phyloP scores from a whole-genome alignment of 2,113 vertebrate genomes.

The Malurus alboscapulatus region DNA sequence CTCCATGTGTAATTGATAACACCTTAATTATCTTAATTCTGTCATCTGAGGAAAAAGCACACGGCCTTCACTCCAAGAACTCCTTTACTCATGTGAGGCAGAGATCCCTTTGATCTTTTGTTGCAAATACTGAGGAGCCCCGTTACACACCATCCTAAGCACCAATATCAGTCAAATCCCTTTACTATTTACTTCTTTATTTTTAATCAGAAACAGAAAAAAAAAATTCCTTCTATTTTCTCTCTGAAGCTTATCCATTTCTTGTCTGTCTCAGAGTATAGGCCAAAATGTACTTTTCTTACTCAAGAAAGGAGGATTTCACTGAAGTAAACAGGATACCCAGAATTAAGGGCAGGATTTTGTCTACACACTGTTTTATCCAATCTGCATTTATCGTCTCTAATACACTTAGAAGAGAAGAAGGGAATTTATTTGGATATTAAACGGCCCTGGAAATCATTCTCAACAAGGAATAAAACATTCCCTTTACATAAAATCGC shows the following conservation, averaged over 20 bases:
- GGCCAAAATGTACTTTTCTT: background rate
- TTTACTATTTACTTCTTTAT: constrained; percentile 51
- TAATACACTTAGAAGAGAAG: background rate
- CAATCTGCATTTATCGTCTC: background rate
- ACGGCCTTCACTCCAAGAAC: background rate
- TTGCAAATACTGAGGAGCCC: constrained; percentile 42
- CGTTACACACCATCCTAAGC: constrained; percentile 5
- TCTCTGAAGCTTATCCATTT: background rate
- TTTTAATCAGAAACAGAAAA: constrained; percentile 48
- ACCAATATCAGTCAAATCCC: background rate
- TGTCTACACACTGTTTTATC: constrained; percentile 9
- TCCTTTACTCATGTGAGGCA: constrained; percentile 14
- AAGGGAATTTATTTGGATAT: constrained; percentile 33
- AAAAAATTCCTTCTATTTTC: background rate
- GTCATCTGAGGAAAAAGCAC: constrained; percentile 26
- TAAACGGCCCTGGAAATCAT: constrained; percentile 28
- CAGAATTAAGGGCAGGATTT: constrained; percentile 41
- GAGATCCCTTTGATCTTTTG: constrained; percentile 53
- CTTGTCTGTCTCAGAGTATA: background rate
- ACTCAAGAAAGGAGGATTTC: background rate
- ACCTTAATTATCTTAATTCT: background rate
- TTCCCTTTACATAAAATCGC: constrained; percentile 1
- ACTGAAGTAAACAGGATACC: constrained; percentile 32
- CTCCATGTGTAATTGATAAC: background rate
- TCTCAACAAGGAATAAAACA: constrained; percentile 43